phyloP scores from a whole-genome alignment of 2,888 invertebrate genomes.

The Hypolimnas misippus region DNA sequence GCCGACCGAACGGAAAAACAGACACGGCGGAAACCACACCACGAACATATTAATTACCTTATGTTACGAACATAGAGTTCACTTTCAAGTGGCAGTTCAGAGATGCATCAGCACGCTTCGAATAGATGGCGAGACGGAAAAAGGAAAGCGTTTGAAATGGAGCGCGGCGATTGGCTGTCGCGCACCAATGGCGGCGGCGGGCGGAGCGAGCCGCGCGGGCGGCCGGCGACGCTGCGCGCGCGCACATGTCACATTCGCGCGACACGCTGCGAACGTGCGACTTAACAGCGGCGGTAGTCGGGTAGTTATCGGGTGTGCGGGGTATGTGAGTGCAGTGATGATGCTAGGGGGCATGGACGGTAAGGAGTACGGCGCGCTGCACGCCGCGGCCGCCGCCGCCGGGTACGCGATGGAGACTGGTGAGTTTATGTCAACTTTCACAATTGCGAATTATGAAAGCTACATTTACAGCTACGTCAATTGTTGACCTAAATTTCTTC shows the following conservation, averaged over 20 bases:
- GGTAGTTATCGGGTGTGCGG: slow-evolving; percentile 11
- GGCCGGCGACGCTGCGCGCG: slow-evolving; percentile 56
- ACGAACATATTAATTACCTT: slow-evolving; percentile 41
- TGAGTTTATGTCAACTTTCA: slow-evolving; percentile 45
- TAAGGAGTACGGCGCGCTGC: slow-evolving; percentile 81
- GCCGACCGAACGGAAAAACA: slow-evolving; percentile 79
- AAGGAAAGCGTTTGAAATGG: slow-evolving; percentile 79
- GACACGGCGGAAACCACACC: slow-evolving; percentile 52
- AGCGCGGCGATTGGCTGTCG: slow-evolving; percentile 78
- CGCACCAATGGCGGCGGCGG: slow-evolving; percentile 73
- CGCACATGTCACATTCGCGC: slow-evolving; percentile 45
- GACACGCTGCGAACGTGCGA: slow-evolving; percentile 41
- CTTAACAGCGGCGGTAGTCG: not conserved
- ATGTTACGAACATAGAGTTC: slow-evolving; percentile 38
- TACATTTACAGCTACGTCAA: not conserved
- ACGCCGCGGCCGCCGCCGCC: slow-evolving; percentile 74
- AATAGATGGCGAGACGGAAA: slow-evolving; percentile 80
- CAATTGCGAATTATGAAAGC: not conserved
- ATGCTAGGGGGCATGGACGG: slow-evolving; percentile 81
- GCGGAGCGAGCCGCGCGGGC: slow-evolving; percentile 58
- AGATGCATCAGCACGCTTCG: slow-evolving; percentile 78
- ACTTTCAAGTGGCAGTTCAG: slow-evolving; percentile 45
- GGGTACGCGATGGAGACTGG: slow-evolving; percentile 75
- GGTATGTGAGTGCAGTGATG: slow-evolving; percentile 49
- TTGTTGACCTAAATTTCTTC: too few relatives aligned